phyloP scores from a whole-genome alignment of 1,140 invertebrate genomes.

The Drosophila pandora region DNA sequence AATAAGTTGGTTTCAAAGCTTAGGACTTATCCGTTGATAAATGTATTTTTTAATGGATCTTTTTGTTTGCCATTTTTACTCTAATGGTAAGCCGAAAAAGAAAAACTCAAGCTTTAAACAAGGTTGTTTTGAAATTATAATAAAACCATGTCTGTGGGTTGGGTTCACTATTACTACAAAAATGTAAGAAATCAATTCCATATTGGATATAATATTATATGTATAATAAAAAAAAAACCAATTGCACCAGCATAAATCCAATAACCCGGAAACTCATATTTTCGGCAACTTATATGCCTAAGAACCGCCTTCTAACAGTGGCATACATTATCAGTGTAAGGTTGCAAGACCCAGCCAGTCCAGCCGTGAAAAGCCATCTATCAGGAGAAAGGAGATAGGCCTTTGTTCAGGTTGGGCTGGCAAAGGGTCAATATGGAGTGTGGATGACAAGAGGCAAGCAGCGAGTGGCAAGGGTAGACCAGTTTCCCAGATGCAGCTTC shows the following conservation, averaged over 20 bases:
- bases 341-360: slow-evolving; percentile 45
- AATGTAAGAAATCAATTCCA: no score
- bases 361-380: slow-evolving; percentile 51
- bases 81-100: not conserved
- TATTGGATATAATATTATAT: no score
- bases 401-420: slow-evolving; percentile 39
- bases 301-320: slow-evolving; percentile 21
- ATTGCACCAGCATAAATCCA: not conserved
- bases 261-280: not conserved
- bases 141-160: no score
- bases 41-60: slow-evolving; percentile 12
- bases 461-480: not conserved
- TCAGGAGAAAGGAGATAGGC: slow-evolving; percentile 30
- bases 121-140: not conserved
- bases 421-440: slow-evolving; percentile 12
- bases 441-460: not conserved
- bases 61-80: not conserved
- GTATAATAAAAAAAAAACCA: no score
- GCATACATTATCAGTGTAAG: slow-evolving; percentile 71
- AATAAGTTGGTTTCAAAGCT: not conserved
- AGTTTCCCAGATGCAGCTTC: slow-evolving; percentile 47
- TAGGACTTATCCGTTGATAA: slow-evolving; percentile 13
- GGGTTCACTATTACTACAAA: not conserved
- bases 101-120: not conserved
- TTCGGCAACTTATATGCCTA: not conserved